phyloP scores from a whole-genome alignment of 2,888 invertebrate genomes.

The Plebejus argus region DNA sequence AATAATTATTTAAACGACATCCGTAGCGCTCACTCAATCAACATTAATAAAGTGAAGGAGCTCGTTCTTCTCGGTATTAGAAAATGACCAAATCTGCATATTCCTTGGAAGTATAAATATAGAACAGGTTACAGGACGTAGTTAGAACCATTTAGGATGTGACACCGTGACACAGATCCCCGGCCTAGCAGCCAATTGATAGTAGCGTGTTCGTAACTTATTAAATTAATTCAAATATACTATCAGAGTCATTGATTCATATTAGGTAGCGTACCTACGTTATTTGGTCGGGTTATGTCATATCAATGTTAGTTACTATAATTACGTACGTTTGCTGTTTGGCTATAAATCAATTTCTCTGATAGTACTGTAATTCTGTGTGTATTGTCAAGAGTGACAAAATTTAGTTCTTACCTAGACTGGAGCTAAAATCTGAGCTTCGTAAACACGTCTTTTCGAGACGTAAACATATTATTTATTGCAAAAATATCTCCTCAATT shows the following conservation, averaged over 20 bases:
- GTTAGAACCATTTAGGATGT: background rate
- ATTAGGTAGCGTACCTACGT: background rate
- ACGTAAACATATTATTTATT: too few relatives aligned
- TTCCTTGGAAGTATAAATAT: constrained; percentile 11
- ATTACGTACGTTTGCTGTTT: too few relatives aligned
- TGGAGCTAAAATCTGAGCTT: too few relatives aligned
- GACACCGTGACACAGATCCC: background rate
- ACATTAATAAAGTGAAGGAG: background rate
- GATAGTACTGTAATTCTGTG: too few relatives aligned
- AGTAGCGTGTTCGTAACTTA: background rate
- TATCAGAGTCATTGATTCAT: background rate
- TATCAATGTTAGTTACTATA: background rate
- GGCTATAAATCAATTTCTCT: too few relatives aligned
- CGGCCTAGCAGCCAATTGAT: background rate
- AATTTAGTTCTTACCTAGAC: too few relatives aligned
- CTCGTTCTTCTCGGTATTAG: constrained; percentile 16
- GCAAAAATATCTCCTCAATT: background rate
- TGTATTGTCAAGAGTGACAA: too few relatives aligned
- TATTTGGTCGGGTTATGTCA: background rate
- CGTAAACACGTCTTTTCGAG: too few relatives aligned
- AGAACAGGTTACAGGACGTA: background rate
- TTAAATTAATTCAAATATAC: background rate
- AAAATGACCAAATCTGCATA: constrained; percentile 16
- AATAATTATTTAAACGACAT: background rate
- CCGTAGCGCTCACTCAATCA: background rate